Percentiles rank a stretch among this genome's conserved stretches.
Evolutionary conservation across 2,113 vertebrate genomes (phyloP).

Genomic region (Mastomys coucha): DNA sequence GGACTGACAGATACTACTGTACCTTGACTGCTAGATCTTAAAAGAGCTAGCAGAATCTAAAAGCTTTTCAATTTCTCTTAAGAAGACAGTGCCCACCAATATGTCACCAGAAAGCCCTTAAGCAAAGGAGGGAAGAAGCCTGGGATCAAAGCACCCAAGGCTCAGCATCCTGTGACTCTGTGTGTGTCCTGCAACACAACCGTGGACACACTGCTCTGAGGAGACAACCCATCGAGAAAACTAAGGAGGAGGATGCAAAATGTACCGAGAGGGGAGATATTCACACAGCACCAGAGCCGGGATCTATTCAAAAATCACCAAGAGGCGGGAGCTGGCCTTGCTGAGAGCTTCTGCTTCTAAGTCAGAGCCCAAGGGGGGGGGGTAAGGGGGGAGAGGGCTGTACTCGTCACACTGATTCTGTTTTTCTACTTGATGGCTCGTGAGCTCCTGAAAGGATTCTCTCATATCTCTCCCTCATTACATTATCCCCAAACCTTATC

Average conservation of each 20-base stretch:
- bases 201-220: background rate
- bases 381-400: background rate
- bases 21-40: background rate
- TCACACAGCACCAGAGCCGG: background rate
- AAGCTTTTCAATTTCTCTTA: background rate
- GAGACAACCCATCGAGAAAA: background rate
- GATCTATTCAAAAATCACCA: too few species aligned
- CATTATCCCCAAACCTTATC: background rate
- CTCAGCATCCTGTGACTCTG: background rate
- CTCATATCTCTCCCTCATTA: background rate
- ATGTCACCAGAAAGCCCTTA: background rate
- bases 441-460: background rate
- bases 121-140: background rate
- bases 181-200: background rate
- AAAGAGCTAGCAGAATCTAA: background rate
- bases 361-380: background rate
- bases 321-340: background rate
- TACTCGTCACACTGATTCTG: background rate
- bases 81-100: background rate
- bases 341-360: background rate
- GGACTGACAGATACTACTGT: background rate
- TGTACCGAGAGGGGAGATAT: background rate
- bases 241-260: background rate
- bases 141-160: background rate
- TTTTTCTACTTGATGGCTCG: background rate